A percentile compares a stretch with the other conserved stretches of the same genome.
phyloP scores from a whole-genome alignment of 1,140 invertebrate species.

The Papilio polytes region DNA sequence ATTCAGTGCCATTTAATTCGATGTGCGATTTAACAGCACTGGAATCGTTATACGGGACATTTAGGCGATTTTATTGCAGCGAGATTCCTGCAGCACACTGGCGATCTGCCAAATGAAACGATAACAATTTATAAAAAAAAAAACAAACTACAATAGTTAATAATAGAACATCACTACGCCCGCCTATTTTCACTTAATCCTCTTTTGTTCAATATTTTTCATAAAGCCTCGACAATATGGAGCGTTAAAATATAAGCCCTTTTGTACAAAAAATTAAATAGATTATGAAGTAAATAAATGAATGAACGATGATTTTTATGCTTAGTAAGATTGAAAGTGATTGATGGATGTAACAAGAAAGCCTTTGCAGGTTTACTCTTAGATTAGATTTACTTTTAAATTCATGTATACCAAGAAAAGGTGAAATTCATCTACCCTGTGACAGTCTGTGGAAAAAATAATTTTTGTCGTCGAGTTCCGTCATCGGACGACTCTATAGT shows the following conservation, averaged over 20 bases:
- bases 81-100: not conserved
- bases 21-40: not conserved
- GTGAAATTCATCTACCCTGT: too few species aligned
- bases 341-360: not conserved
- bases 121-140: not conserved
- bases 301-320: not conserved
- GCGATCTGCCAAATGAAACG: slow-evolving; percentile 5
- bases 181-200: not conserved
- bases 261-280: not conserved
- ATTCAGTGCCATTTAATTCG: not conserved
- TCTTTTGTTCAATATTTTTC: not conserved
- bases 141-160: not conserved
- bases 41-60: not conserved
- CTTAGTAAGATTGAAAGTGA: slow-evolving; percentile 2
- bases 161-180: not conserved
- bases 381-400: too few species aligned
- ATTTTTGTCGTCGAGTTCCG: too few species aligned
- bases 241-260: not conserved
- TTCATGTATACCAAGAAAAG: too few species aligned
- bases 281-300: not conserved
- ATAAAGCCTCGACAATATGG: not conserved
- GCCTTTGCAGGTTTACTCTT: not conserved
- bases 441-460: too few species aligned
- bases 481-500: too few species aligned
- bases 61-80: not conserved